phyloP scores from a whole-genome alignment of 2,113 vertebrate species.

The Todiramphus saurophagus region DNA sequence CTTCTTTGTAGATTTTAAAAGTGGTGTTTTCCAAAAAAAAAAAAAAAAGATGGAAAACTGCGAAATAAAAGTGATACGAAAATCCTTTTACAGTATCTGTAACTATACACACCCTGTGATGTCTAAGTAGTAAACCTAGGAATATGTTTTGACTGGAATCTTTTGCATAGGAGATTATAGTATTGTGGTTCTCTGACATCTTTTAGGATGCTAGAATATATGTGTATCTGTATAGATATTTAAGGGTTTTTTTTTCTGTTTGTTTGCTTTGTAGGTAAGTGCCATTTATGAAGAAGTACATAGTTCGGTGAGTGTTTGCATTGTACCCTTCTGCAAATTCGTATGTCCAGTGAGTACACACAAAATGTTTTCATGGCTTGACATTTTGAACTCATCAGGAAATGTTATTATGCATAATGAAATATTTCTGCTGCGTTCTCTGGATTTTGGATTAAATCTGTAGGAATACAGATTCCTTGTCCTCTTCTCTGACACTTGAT shows the following conservation, averaged over 20 bases:
- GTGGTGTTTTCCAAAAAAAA: not conserved
- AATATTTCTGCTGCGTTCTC: not conserved
- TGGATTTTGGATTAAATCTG: not conserved
- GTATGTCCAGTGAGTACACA: not conserved
- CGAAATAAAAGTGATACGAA: not conserved
- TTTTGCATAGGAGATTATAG: not conserved
- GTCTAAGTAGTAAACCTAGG: not conserved
- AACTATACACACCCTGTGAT: accelerated
- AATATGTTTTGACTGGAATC: not conserved
- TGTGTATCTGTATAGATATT: not conserved
- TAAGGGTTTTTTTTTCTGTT: not conserved
- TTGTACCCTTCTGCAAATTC: not conserved
- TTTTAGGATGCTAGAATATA: not conserved
- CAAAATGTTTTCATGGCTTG: not conserved
- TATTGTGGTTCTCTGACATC: not conserved
- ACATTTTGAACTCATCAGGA: not conserved
- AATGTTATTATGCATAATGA: not conserved
- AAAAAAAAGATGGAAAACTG: not conserved
- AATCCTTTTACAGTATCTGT: not conserved
- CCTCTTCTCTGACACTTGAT: not conserved
- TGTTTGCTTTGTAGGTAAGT: slow-evolving; percentile 74
- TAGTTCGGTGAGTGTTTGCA: slow-evolving; percentile 59
- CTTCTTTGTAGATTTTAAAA: not conserved
- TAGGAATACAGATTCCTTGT: not conserved
- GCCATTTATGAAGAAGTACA: slow-evolving; percentile 51